Evolutionary conservation across 2,113 vertebrate species (phyloP).

Genomic region (Oreotrochilus melanogaster): DNA sequence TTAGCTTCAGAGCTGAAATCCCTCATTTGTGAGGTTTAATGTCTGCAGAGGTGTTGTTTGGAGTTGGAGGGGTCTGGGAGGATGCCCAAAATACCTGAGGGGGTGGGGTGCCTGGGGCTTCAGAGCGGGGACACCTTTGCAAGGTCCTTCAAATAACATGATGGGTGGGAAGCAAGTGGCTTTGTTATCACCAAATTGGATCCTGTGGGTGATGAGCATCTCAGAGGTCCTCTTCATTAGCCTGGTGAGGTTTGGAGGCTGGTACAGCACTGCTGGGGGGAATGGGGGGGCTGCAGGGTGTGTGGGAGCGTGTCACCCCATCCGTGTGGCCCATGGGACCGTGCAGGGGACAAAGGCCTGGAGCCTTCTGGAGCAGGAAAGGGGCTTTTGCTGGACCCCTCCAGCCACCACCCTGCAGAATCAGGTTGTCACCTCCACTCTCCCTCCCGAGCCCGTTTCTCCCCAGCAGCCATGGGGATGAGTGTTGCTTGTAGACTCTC

Average conservation of each 20-base stretch:
- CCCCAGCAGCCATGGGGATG: not conserved
- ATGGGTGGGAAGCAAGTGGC: not conserved
- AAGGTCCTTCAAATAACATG: not conserved
- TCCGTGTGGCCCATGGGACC: fast-evolving
- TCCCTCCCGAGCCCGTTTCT: not conserved
- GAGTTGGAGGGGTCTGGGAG: not conserved
- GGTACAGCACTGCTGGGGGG: fast-evolving
- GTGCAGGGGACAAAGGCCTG: not conserved
- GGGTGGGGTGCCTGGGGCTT: not conserved
- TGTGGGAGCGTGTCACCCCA: not conserved
- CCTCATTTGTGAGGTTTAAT: fast-evolving
- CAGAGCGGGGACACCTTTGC: not conserved
- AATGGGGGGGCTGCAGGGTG: not conserved
- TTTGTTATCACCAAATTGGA: not conserved
- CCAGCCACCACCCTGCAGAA: not conserved
- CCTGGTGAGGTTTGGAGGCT: not conserved
- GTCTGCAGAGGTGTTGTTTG: not conserved
- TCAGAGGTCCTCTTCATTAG: not conserved
- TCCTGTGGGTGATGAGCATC: conserved; percentile 25
- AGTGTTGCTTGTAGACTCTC: not conserved
- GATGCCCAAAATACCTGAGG: not conserved
- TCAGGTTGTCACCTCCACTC: not conserved
- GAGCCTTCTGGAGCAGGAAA: not conserved
- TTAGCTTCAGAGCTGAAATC: not conserved
- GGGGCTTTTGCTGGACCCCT: not conserved